Conservation (phyloP, 2,888 invertebrate species). For the Timema podura region DNA sequence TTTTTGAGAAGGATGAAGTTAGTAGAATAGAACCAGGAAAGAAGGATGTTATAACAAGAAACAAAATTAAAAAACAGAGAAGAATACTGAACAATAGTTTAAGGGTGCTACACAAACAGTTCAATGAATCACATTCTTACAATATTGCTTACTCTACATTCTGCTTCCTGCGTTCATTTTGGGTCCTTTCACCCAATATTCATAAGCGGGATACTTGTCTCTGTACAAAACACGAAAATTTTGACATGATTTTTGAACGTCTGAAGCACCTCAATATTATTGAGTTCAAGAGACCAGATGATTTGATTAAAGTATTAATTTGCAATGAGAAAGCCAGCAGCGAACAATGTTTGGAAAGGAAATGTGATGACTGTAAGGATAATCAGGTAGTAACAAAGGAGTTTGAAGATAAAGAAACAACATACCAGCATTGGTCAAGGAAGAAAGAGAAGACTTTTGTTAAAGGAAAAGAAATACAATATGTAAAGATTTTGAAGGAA, state of each 20-base stretch:
- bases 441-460: not conserved
- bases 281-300: not conserved
- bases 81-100: not conserved
- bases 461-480: constrained; percentile 9
- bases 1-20: constrained; percentile 7
- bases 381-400: constrained; percentile 9
- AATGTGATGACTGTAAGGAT: not conserved
- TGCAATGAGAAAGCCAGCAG: not conserved
- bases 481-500: constrained; percentile 9
- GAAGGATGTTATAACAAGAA: not conserved
- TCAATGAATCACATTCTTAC: constrained; percentile 8
- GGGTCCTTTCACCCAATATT: constrained; percentile 2
- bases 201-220: constrained; percentile 11
- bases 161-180: constrained; percentile 12
- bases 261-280: not conserved
- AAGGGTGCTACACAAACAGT: not conserved
- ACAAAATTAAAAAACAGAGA: not conserved
- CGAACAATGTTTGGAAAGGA: not conserved
- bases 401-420: constrained; percentile 12
- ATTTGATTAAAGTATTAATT: constrained; percentile 1
- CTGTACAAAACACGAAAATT: not conserved
- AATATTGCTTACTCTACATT: constrained; percentile 13
- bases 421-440: constrained; percentile 3
- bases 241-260: constrained; percentile 5
- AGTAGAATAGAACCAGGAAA: constrained; percentile 4